Percentiles rank a stretch among this genome's conserved stretches.
These are phyloP conservation scores for Clarias laeviceps DNA, from an alignment of 2,797 vertebrate species.

Conservation along the genomic window DNA sequence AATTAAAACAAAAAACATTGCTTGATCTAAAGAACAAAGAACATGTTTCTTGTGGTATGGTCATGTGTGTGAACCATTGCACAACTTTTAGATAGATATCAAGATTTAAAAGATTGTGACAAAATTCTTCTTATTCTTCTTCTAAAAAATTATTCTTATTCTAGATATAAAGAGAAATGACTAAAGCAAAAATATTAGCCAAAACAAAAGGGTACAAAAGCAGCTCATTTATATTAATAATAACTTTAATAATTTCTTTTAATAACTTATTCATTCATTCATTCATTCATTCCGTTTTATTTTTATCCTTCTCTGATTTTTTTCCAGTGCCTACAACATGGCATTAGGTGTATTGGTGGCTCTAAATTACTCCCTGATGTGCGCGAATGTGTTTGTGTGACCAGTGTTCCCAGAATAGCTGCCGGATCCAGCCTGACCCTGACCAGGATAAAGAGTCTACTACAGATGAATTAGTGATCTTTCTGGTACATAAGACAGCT, in stretches of 20 bases:
- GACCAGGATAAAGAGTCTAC: not conserved
- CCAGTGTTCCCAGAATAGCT: not conserved
- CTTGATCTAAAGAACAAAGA: not conserved
- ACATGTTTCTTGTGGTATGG: not conserved
- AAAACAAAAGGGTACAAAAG: not conserved
- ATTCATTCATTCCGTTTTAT: not conserved
- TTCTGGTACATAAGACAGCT: not conserved
- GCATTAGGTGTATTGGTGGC: not conserved
- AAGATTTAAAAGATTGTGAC: too few species aligned
- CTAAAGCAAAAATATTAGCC: not conserved
- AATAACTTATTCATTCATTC: not conserved
- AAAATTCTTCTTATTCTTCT: too few species aligned
- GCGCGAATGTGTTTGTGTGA: not conserved
- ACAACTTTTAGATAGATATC: not conserved
- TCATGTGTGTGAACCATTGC: not conserved
- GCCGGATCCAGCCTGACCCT: not conserved
- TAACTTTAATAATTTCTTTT: not conserved
- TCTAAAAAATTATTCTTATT: too few species aligned
- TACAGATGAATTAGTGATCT: not conserved
- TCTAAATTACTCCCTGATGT: slow-evolving; percentile 6
- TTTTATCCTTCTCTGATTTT: not conserved
- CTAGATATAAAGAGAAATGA: too few species aligned
- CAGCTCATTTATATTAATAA: not conserved
- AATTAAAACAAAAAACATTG: too few species aligned
- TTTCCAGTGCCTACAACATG: not conserved